These are phyloP conservation scores for Melipona quadrifasciata DNA, from an alignment of 1,140 invertebrate species.

Conservation along the genomic window DNA sequence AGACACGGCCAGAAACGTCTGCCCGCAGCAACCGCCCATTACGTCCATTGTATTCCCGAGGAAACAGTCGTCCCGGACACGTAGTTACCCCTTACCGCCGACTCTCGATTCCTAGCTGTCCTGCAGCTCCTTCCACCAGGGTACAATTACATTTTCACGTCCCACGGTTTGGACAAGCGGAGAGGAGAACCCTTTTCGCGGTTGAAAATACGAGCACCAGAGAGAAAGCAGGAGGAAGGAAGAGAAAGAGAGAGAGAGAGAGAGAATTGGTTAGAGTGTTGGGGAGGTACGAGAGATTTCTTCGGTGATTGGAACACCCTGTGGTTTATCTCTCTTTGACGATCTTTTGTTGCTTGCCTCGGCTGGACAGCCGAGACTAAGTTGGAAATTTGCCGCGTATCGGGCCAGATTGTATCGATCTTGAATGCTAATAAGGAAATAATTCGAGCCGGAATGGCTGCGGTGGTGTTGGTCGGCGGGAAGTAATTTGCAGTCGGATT, in stretches of 20 bases:
- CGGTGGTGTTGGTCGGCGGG: neutral
- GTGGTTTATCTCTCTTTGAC: constrained; percentile 60
- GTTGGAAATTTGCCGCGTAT: constrained; percentile 45
- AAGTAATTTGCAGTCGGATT: constrained; percentile 30
- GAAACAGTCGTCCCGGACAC: constrained; percentile 50
- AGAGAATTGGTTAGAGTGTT: neutral
- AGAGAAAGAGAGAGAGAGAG: neutral
- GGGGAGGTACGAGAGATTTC: constrained; percentile 35
- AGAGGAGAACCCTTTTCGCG: constrained; percentile 24
- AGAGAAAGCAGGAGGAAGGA: neutral
- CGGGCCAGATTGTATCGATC: constrained; percentile 43
- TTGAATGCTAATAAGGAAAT: constrained; percentile 58
- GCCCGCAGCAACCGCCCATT: constrained; percentile 72
- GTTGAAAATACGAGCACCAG: constrained; percentile 37
- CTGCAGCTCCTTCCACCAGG: neutral
- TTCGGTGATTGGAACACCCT: constrained; percentile 46
- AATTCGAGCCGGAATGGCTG: neutral
- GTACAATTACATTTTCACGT: constrained; percentile 65
- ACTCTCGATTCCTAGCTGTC: constrained; percentile 13
- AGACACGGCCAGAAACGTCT: constrained; percentile 65
- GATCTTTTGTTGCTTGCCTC: constrained; percentile 47
- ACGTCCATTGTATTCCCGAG: constrained; percentile 63
- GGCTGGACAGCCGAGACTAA: constrained; percentile 12
- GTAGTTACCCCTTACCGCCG: constrained; percentile 14
- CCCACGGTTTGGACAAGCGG: constrained; percentile 23